A percentile compares a stretch with the other conserved stretches of the same genome.
Conservation (phyloP, 2,113 vertebrate genomes). For the Hiodon tergisus region DNA sequence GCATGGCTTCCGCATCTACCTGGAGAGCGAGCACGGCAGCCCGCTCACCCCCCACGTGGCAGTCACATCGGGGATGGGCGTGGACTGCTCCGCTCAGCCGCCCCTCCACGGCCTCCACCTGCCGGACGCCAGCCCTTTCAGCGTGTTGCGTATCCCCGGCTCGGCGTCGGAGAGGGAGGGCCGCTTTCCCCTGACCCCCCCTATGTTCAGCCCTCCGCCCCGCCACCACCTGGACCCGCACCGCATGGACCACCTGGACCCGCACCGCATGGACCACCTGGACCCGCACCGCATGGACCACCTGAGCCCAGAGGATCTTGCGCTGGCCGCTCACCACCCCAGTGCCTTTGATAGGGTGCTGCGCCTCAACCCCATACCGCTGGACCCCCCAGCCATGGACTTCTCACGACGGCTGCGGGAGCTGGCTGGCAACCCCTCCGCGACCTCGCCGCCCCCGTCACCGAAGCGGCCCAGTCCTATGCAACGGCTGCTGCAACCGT, state of each 20-base stretch:
- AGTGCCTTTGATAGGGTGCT: constrained; percentile 99
- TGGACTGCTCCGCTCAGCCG: constrained; percentile 93
- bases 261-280: constrained; percentile 92
- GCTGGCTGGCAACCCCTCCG: constrained; percentile 93
- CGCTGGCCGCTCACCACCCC: constrained; percentile 96
- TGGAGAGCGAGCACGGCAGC: constrained; percentile 97
- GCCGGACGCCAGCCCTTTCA: constrained; percentile 98
- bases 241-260: constrained; percentile 91
- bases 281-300: constrained; percentile 94
- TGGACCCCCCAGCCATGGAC: constrained; percentile 98
- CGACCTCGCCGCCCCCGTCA: constrained; percentile 90
- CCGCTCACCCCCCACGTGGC: constrained; percentile 96
- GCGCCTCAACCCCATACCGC: constrained; percentile 97
- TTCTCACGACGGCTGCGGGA: constrained; percentile 97
- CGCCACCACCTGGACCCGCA: constrained; percentile 97
- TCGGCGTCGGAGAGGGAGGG: constrained; percentile 84
- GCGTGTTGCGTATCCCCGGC: constrained; percentile 94
- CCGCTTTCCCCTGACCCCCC: constrained; percentile 95
- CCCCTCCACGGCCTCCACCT: constrained; percentile 97
- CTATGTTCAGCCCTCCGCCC: constrained; percentile 96
- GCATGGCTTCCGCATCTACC: constrained; percentile 98
- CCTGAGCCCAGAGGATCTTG: constrained; percentile 97
- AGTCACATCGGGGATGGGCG: constrained; percentile 89
- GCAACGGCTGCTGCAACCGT: constrained; percentile 98
- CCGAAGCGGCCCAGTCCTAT: constrained; percentile 95